Evolutionary conservation across 2,888 invertebrate genomes (phyloP).

Genomic region (Epinotia nisella): DNA sequence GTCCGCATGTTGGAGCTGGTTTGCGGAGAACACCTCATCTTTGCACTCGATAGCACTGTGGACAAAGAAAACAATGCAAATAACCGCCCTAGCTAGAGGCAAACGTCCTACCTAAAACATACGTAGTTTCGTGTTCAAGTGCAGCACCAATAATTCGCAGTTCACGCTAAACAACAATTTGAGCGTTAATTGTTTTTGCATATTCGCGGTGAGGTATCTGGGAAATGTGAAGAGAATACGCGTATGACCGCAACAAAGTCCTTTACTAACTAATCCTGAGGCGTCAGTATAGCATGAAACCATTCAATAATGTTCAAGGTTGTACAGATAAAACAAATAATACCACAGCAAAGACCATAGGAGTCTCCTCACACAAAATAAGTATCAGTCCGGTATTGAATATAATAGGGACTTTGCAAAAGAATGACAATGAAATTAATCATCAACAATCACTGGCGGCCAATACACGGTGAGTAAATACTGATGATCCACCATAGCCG

Average conservation of each 20-base stretch:
- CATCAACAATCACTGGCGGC: background rate
- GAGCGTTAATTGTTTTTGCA: slow-evolving; percentile 62
- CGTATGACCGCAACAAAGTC: slow-evolving; percentile 55
- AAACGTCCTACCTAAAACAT: slow-evolving; percentile 45
- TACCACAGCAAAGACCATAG: background rate
- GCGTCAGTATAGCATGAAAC: slow-evolving; percentile 62
- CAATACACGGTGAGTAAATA: too few species aligned
- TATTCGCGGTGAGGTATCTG: slow-evolving; percentile 50
- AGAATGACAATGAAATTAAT: slow-evolving; percentile 1
- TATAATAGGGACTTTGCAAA: background rate
- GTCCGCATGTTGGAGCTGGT: slow-evolving; percentile 80
- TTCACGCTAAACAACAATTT: slow-evolving; percentile 57
- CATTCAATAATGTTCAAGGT: slow-evolving; percentile 77
- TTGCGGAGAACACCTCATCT: slow-evolving; percentile 90
- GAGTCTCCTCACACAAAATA: background rate
- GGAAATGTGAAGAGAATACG: slow-evolving; percentile 59
- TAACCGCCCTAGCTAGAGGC: slow-evolving; percentile 55
- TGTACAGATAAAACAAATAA: slow-evolving; percentile 46
- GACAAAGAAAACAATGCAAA: slow-evolving; percentile 66
- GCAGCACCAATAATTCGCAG: slow-evolving; percentile 56
- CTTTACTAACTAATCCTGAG: slow-evolving; percentile 49
- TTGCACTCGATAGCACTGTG: slow-evolving; percentile 91
- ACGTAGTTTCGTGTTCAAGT: slow-evolving; percentile 51
- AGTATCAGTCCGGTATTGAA: background rate
- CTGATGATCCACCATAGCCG: too few species aligned